Evolutionary conservation across 64 coral and sea anemone genomes (phyloP).

Genomic region (Montipora capricornis): DNA sequence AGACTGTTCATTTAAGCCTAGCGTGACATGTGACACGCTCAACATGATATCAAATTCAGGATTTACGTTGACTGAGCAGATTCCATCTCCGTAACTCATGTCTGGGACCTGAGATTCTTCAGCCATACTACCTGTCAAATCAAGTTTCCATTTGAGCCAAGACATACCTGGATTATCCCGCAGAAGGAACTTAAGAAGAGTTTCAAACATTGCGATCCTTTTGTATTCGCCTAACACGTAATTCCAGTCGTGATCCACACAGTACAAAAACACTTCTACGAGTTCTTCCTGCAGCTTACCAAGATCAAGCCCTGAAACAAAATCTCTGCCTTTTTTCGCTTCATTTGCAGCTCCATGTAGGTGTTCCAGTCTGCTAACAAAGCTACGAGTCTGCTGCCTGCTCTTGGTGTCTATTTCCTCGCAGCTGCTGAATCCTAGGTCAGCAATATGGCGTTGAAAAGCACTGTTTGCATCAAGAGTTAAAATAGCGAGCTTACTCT

Average conservation of each 20-base stretch:
- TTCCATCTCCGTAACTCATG: neutral
- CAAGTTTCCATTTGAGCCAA: conserved; percentile 39
- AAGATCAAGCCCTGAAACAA: conserved; percentile 32
- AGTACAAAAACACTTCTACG: conserved; percentile 1
- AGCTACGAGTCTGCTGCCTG: neutral
- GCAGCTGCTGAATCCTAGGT: conserved; percentile 4
- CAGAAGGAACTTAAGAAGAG: conserved; percentile 15
- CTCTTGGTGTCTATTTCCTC: conserved; percentile 8
- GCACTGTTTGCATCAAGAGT: conserved; percentile 20
- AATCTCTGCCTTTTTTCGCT: conserved; percentile 1
- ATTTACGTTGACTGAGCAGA: neutral
- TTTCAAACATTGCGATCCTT: conserved; percentile 23
- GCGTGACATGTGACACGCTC: neutral
- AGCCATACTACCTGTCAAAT: conserved; percentile 27
- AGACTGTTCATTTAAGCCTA: conserved; percentile 4
- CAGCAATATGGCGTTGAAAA: conserved; percentile 3
- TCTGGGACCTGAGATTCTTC: conserved; percentile 42
- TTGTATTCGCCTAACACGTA: neutral
- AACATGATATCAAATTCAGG: conserved; percentile 48
- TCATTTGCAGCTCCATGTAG: conserved; percentile 19
- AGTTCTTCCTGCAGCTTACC: conserved; percentile 17
- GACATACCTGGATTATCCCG: conserved; percentile 17
- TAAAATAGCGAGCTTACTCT: neutral
- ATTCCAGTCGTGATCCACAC: conserved; percentile 39
- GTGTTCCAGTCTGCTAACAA: neutral